A percentile compares a stretch with the other conserved stretches of the same genome.
Conservation (phyloP, 2,797 vertebrate species). For the Acrocephalus scirpaceus region DNA sequence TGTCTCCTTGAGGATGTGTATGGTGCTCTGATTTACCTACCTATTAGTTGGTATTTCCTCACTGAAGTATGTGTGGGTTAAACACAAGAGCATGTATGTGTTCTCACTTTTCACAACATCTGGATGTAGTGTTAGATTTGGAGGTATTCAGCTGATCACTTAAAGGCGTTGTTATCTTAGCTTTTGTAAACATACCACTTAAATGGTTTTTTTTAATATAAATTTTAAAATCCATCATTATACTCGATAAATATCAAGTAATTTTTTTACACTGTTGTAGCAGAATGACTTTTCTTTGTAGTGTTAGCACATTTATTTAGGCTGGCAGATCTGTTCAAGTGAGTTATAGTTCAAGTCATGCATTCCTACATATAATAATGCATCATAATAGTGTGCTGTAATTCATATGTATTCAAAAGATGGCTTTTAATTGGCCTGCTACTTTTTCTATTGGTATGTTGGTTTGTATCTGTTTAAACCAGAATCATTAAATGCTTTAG, state of each 20-base stretch:
- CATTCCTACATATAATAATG: background rate
- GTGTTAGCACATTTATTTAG: background rate
- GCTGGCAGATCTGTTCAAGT: background rate
- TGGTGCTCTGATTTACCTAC: background rate
- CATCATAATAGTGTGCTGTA: background rate
- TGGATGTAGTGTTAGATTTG: background rate
- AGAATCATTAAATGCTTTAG: background rate
- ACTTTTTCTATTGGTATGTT: background rate
- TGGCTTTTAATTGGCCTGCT: background rate
- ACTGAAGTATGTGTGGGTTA: background rate
- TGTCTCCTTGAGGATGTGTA: background rate
- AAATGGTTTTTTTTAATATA: background rate
- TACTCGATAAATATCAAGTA: background rate
- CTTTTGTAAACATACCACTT: background rate
- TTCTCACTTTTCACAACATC: background rate
- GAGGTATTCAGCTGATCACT: background rate
- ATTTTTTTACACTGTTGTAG: background rate
- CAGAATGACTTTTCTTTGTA: background rate
- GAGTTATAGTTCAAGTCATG: background rate
- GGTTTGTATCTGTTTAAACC: background rate
- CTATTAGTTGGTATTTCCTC: background rate
- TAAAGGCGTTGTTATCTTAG: background rate
- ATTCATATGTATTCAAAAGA: background rate
- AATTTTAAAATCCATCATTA: background rate
- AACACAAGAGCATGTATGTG: background rate